Evolutionary conservation across 1,140 invertebrate genomes (phyloP), one percentile per base, ranked within the genome.

Genomic region (Polypedilum pembai): DNA sequence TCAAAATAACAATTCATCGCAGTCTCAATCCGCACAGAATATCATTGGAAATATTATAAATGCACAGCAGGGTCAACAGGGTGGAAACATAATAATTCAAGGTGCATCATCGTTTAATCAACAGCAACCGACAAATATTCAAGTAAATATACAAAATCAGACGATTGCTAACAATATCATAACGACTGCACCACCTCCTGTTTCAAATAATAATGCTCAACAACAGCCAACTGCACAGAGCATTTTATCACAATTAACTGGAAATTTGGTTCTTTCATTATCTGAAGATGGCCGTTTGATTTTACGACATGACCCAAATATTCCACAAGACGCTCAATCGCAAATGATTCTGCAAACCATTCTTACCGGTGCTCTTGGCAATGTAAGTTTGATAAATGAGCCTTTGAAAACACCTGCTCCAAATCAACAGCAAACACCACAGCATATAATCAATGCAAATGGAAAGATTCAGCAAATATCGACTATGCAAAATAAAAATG

Each of bases 351-450:
- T 82, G 63, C 81, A 82, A 72, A 81, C 81, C 1, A 75, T 82
- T 74, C 74, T 82, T 8, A 82, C 80, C 56, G 81, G 81, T 1
- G 80, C 81, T 1, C 73, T 82, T 74, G 80, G 80, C 72, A 82
- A 82, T 77, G 77, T 82, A 12, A 81, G 81, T 33, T 81, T 82
- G n/a, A 80, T 82, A 73, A 82, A 82, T 75, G 81, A 82, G 65
- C 80, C 81, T 10, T 79, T 79, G 1, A 69, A 69, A 78, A 79
- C 8, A 45, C 41, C 40, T 65, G 69, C 33, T 41, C 65, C 40
- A 41, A 69, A 75, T 73, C 72, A 73, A 73, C 69, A 33, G 21
- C 69, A 45, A 73, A 33, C 40, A 63, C 41, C 17, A 21, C 79
- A 41, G 7, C 72, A 73, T 18, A 21, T 69, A 8, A 69, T 69